phyloP scores from a whole-genome alignment of 1,140 invertebrate genomes.

The Drosophila kepulauana region DNA sequence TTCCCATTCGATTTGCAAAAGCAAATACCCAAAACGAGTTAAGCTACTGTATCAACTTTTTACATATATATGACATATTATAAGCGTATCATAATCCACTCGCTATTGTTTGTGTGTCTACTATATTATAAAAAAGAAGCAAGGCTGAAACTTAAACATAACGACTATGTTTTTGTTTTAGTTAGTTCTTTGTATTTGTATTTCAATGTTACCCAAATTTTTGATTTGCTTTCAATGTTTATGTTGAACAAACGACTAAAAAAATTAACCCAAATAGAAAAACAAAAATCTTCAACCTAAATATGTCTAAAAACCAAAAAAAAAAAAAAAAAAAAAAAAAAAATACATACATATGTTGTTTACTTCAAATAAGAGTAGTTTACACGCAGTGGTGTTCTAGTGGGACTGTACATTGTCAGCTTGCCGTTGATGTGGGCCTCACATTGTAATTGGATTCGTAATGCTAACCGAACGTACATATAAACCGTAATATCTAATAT shows the following conservation, averaged over 20 bases:
- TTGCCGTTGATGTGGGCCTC: constrained; percentile 89
- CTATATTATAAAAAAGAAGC: constrained; percentile 43
- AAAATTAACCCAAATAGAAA: constrained; percentile 36
- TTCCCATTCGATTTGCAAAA: constrained; percentile 11
- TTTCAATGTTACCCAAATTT: constrained; percentile 72
- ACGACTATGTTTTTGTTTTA: constrained; percentile 47
- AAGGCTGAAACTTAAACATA: constrained; percentile 58
- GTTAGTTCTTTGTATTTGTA: constrained; percentile 62
- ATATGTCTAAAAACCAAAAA: constrained; percentile 23
- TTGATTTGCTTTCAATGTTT: constrained; percentile 78
- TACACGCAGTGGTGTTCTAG: constrained; percentile 85
- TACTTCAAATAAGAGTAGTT: constrained; percentile 85
- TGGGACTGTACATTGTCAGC: constrained; percentile 87
- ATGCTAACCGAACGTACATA: constrained; percentile 78
- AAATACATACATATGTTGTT: constrained; percentile 71
- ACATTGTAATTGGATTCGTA: constrained; percentile 85
- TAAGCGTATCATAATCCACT: constrained; percentile 75
- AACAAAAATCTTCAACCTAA: constrained; percentile 49
- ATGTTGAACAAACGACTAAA: constrained; percentile 61
- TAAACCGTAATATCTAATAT: constrained; percentile 62
- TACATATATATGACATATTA: constrained; percentile 32
- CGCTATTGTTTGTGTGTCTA: constrained; percentile 80
- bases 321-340: constrained; percentile 42
- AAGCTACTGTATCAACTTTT: constrained; percentile 9
- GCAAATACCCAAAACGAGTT: not conserved